Base-by-base conservation (phyloP, 1,140 invertebrate genomes). In the Ladona fulva region DNA sequence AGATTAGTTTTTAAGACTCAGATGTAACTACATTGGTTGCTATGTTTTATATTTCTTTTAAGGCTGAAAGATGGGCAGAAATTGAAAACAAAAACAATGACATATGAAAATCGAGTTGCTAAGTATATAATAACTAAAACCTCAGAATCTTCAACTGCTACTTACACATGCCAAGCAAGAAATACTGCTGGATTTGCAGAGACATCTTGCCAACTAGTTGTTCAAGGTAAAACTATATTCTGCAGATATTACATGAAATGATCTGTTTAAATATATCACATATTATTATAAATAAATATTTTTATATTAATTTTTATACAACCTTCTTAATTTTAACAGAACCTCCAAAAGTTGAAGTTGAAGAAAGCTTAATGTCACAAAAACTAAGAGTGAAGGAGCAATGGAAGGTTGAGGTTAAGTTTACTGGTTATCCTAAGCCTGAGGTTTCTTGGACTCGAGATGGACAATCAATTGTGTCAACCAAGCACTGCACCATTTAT, bases 131-230 rank as follows among this genome's bases (percentile, higher is more conserved):
- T 96, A 78, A 87, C 87, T 80, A 88, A 92, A 82, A 90, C 90
- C 11, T 88, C 85, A 24, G 88, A 89, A 81, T 86, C 87, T 75
- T 88, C 90, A 74, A 89, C 89, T 80, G 93, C 91, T 22, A 86
- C 84, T 25, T 95, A 95, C 82, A 90, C 89, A 10, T 94, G 89
- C 82, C 87, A 88, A 80, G 91, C 93, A 0, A 87, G 85, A 52
- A 97, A 96, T 84, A 86, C 90, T 80, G 87, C 89, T 80, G 95
- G 95, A 77, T 87, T 86, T 80, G 89, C 87, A 0, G 91, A 92
- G 84, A 94, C 92, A 10, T 87, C 87, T 10, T 91, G 91, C 81
- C 86, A 84, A 76, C 80, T 93, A 22, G 88, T 86, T 78, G 86
- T 93, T 74, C 90, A 91, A 85, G 86, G 85, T 86, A 80, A 77